phyloP scores from a whole-genome alignment of 2,888 invertebrate genomes.

The Chloromyia formosa region DNA sequence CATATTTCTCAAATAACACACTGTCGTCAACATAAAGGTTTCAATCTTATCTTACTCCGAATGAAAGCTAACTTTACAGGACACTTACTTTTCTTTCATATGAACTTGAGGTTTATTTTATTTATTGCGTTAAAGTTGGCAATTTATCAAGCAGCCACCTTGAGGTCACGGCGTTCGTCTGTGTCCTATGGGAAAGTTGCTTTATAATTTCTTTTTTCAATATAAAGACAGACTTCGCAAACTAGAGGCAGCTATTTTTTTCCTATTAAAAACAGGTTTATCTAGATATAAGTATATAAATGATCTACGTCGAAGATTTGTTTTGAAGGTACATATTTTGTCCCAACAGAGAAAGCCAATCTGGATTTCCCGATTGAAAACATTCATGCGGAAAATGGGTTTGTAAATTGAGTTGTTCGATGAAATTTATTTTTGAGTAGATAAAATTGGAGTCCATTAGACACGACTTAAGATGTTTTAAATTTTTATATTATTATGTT shows the following conservation, averaged over 20 bases:
- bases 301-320: neutral
- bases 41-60: no score
- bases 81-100: neutral
- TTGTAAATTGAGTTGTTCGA: conserved; percentile 21
- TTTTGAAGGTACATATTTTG: neutral
- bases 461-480: no score
- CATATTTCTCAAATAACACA: no score
- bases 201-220: no score
- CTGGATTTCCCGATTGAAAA: neutral
- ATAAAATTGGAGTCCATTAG: no score
- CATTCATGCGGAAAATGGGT: conserved; percentile 22
- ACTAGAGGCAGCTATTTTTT: conserved; percentile 17
- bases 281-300: neutral
- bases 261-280: conserved; percentile 13
- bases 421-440: neutral
- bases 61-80: conserved; percentile 19
- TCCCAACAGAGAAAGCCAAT: neutral
- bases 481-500: no score
- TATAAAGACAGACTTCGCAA: no score
- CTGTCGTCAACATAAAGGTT: no score
- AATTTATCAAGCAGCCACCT: conserved; percentile 30
- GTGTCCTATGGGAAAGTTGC: conserved; percentile 6
- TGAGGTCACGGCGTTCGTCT: neutral
- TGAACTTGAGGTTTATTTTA: conserved; percentile 25
- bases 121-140: conserved; percentile 40